phyloP scores from a whole-genome alignment of 2,113 vertebrate species.

The Progne subis region DNA sequence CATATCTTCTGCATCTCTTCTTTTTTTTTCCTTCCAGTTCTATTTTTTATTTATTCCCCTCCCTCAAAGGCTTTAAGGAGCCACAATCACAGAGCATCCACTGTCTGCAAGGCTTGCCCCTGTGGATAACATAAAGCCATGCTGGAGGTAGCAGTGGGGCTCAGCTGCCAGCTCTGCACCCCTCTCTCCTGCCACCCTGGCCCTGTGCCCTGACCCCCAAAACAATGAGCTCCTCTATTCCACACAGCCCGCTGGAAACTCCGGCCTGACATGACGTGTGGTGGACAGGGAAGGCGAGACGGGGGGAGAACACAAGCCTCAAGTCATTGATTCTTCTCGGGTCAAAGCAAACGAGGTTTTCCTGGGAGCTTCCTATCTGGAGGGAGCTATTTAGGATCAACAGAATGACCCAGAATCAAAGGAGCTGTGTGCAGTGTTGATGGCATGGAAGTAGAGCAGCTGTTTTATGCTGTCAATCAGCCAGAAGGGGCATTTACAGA shows the following conservation, averaged over 20 bases:
- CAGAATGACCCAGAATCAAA: not conserved
- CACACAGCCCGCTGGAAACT: not conserved
- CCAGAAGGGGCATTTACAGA: not conserved
- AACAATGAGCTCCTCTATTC: conserved; percentile 39
- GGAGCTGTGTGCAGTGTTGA: not conserved
- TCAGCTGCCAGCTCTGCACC: not conserved
- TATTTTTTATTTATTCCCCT: not conserved
- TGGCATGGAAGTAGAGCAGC: not conserved
- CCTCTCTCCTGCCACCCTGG: not conserved
- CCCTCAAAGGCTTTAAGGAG: not conserved
- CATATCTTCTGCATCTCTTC: not conserved
- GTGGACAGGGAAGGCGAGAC: not conserved
- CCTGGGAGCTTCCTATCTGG: not conserved
- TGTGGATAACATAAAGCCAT: not conserved
- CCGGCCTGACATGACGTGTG: fast-evolving
- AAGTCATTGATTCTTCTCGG: not conserved
- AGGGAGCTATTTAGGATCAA: not conserved
- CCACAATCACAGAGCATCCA: not conserved
- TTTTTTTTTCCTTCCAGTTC: not conserved
- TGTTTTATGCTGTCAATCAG: not conserved
- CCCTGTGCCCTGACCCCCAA: not conserved
- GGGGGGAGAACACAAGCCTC: not conserved
- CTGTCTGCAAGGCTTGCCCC: not conserved
- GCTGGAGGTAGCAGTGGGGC: not conserved
- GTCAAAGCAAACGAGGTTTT: not conserved